Evolutionary conservation across 2,113 vertebrate species (phyloP).

Genomic region (Entelurus aequoreus): DNA sequence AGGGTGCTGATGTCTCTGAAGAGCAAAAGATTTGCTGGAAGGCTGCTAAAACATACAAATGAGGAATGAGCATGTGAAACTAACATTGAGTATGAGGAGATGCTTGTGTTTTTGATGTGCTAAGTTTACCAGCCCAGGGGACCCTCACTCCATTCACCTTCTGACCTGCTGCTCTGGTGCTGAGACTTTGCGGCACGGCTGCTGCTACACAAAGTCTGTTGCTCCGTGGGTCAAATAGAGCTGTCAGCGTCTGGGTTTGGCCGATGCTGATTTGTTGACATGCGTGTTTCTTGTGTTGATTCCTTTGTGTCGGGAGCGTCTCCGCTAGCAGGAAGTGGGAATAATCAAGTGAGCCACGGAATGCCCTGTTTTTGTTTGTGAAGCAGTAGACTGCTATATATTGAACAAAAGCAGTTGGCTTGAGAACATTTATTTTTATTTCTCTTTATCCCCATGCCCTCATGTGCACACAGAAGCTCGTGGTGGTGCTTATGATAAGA

Average conservation of each 20-base stretch:
- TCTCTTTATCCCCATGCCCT: background rate
- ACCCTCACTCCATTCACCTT: no score
- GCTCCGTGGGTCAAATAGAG: background rate
- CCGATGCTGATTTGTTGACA: constrained; percentile 42
- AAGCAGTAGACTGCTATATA: constrained; percentile 19
- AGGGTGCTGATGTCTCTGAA: no score
- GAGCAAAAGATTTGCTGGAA: no score
- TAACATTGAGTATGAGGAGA: no score
- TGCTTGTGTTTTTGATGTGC: no score
- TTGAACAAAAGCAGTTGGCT: constrained; percentile 4
- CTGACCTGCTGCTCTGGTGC: no score
- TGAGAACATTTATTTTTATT: constrained; percentile 10
- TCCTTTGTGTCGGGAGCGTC: constrained; percentile 58
- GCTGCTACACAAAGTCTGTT: background rate
- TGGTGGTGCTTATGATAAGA: constrained; percentile 26
- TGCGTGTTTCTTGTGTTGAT: constrained; percentile 66
- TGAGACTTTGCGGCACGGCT: no score
- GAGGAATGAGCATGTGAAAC: no score
- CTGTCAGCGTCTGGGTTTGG: constrained; percentile 6
- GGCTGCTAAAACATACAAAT: no score
- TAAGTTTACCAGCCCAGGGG: no score
- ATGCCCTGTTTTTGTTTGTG: constrained; percentile 63
- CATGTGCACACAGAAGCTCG: constrained; percentile 1
- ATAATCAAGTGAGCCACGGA: constrained; percentile 66
- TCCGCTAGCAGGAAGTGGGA: constrained; percentile 58